phyloP scores from a whole-genome alignment of 1,140 invertebrate genomes.

The Penaeus japonicus region DNA sequence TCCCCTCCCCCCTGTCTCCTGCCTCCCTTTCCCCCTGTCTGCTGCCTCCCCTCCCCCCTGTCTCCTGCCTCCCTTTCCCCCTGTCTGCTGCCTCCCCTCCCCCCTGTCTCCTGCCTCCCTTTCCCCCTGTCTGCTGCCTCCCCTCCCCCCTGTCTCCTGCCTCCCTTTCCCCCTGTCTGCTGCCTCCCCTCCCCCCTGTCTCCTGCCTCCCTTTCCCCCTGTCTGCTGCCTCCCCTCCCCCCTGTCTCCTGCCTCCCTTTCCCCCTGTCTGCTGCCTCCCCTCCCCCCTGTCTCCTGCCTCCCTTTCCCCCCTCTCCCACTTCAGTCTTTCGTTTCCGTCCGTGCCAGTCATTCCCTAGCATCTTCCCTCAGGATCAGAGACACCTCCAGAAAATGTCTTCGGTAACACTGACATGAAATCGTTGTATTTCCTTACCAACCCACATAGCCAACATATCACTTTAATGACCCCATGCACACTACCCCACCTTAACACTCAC shows the following conservation, averaged over 20 bases:
- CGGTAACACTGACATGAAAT: no score
- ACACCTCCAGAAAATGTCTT: no score
- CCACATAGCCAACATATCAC: no score
- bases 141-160: slow-evolving; percentile 1
- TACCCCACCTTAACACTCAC: no score
- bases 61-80: no score
- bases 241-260: background rate
- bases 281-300: background rate
- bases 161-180: background rate
- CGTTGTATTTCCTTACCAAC: no score
- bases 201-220: slow-evolving; percentile 17
- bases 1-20: background rate
- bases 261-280: background rate
- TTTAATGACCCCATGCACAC: no score
- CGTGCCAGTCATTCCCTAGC: background rate
- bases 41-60: background rate
- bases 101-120: background rate
- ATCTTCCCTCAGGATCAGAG: no score
- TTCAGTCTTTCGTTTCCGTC: background rate
- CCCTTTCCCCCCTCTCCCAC: background rate
- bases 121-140: background rate
- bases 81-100: background rate
- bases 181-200: background rate
- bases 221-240: background rate
- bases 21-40: background rate